Base-by-base conservation (phyloP, 2,797 vertebrate genomes). In the Anniella stebbinsi region DNA sequence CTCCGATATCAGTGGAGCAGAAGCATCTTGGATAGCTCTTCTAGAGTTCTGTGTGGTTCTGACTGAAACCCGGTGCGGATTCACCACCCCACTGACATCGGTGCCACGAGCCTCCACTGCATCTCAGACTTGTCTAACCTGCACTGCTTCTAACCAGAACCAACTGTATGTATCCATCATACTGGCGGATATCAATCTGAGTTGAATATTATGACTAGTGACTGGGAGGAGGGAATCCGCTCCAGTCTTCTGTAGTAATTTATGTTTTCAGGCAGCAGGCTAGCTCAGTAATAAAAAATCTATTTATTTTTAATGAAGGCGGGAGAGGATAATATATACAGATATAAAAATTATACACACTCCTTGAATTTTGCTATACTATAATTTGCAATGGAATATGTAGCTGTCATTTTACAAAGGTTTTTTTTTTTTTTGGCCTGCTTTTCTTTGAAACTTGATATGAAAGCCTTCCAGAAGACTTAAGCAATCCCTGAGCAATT, bases 221-320 rank as follows among this genome's bases (percentile, higher is more conserved):
- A 51, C 18, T 25, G 72, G 23, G 23, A 3, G 67, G 6, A 6
- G 54, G 33, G 7, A 84, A 87, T 77, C 60, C 30, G 41, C 54
- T 77, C 1, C 70, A 18, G 25, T 30, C 4, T 12, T 67, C 80
- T n/a, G 72, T 77, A 88, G 90, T 88, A 0, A 72, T 88, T 91
- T 90, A 15, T n/a, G 1, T 67, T 95, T 87, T 41, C 81, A 83
- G 86, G 13, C 69, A 70, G 83, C 4, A 28, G 2, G 88, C 5
- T 76, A 82, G 7, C 23, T 84, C 21, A 73, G 66, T 84, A 90
- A 89, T 54, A 89, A 89, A 67, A 89, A 48, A 88, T 69, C 81
- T 88, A 84, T 84, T 87, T 84, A 84, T 91, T 88, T 94, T 85
- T 92, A 89, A 88, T 91, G 18, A 92, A 91, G 51, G 25, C n/a